Evolutionary conservation across 2,888 invertebrate genomes (phyloP), one percentile per base, ranked within the genome.

Genomic region (Mesoligia furuncula): DNA sequence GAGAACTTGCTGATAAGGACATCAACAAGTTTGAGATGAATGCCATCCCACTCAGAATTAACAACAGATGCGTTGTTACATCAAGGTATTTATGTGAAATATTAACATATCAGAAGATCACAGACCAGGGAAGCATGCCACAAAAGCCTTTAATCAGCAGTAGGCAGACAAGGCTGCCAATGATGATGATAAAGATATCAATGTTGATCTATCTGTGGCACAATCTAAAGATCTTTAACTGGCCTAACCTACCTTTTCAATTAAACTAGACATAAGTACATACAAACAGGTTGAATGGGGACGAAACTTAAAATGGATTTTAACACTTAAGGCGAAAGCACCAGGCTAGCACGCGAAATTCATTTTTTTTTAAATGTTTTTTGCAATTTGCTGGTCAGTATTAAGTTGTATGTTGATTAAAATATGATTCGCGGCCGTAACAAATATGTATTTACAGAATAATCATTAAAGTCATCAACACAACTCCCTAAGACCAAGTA

Each of bases 41-140:
- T 92, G 98, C 98, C 0, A 97, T 97, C 24, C 94, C 97, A 51
- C 93, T 97, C 65, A 97, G 98, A 86, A 97, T 98, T 27, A 97
- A 97, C 80, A 97, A 97, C 71, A 97, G 99, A 90, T 99, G 99
- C 95, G 98, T 98, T 51, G 93, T 99, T 73, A 99, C 99, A 24
- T 99, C 99, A 57, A 97, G 97, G 97, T 96, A 57, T 9, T 24
- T 54, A 87, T 76, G 79, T 65, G 1, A 24, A 64, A 61, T 54
- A 67, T 39, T 68, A 51, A 24, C 15, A 8, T 36, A 24, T 24
- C 2, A 67, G 24, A 67, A 31, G 5, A 20, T 62, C 17, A 31
- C 20, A 62, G 2, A 36, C 24, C n/a, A 66, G 11, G 11, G 11
- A 27, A 42, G 6, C 11, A 66, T 42, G 11, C 27, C 2, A 66